Base-by-base conservation (phyloP, 2,797 vertebrate genomes). In the Microtus californicus region DNA sequence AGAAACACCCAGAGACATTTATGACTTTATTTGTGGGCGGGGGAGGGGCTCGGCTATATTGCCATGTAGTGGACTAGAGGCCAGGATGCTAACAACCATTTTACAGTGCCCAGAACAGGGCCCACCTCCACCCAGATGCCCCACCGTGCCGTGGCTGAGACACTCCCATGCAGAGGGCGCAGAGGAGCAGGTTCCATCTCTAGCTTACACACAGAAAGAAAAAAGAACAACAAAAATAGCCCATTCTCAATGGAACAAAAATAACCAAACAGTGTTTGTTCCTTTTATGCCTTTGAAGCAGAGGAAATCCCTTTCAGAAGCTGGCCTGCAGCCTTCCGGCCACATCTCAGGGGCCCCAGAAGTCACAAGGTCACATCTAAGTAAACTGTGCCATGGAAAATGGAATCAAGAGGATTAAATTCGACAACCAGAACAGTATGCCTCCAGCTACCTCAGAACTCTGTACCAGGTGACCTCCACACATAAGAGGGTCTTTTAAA, bases 221-320 rank as follows among this genome's bases (percentile, higher is more conserved):
- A 69, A 12, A 12, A 73, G 8, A 15, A 48, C 37, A 89, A 88
- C 45, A 80, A 43, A 40, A 77, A 61, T 7, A 45, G 13, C 31
- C 73, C 73, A 10, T 9, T 45, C 65, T n/a, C 86, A 59, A 29
- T 29, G 51, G 61, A 74, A 13, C 25, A 63, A 74, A 71, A 87
- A 43, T 3, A 63, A 61, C 40, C 67, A 51, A 65, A 51, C 14
- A 63, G 6, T 7, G 11, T 25, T 43, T 79, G 71, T n/a, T 91
- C 65, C 73, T 90, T 88, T 94, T 37, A 1, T 34, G 14, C 48
- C 23, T 86, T 14, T 74, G 45, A 12, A 74, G 65, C 40, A 40
- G 45, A 95, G 48, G 51, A 91, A 95, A 65, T 51, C 79, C 85
- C 67, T 61, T 83, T 40, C 80, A 71, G 48, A 83, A 90, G 63